Base-by-base conservation (phyloP, 2,113 vertebrate species). In the Agelaius tricolor region DNA sequence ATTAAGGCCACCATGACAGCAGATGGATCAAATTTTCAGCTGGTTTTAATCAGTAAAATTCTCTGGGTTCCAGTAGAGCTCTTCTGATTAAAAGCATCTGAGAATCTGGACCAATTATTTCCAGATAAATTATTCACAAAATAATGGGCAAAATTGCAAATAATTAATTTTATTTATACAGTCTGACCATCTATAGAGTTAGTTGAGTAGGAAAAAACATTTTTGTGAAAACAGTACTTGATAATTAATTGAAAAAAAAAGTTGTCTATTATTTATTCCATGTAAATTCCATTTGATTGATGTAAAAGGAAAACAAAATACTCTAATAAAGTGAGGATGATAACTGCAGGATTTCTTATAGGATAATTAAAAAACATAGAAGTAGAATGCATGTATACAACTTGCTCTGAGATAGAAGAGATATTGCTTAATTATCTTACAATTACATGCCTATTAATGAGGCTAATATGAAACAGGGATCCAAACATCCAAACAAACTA, bases 81-180 rank as follows among this genome's bases (percentile, higher is more conserved):
- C 27, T 93, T 87, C 58, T 95, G 84, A 96, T 93, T 94, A 97
- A 95, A 96, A 95, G 66, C 94, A 91, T 87, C 67, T 73, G 46
- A 94, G 65, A 77, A 86, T 52, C 59, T 88, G 84, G 68, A 92
- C 57, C 80, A 84, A 96, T 93, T 89, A 95, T 79, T 96, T 80
- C 33, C 52, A 90, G 75, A 94, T 95, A 93, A 96, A 97, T 93
- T 88, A 95, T 93, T 96, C 41, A 97, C 69, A 11, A 89, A 95
- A 78, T 95, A 94, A 95, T 85, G 58, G 59, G 4, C 17, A 77
- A 92, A 94, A 93, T 37, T 71, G n/a, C 35, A 96, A 96, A 94
- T 67, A 81, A 89, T 94, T 91, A 80, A 95, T 88, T 81, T 90
- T 59, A 90, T 95, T 94, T 77, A 90, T 84, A 93, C 55, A 28